Conservation (phyloP, 2,888 invertebrate genomes). For the Thera obeliscata region DNA sequence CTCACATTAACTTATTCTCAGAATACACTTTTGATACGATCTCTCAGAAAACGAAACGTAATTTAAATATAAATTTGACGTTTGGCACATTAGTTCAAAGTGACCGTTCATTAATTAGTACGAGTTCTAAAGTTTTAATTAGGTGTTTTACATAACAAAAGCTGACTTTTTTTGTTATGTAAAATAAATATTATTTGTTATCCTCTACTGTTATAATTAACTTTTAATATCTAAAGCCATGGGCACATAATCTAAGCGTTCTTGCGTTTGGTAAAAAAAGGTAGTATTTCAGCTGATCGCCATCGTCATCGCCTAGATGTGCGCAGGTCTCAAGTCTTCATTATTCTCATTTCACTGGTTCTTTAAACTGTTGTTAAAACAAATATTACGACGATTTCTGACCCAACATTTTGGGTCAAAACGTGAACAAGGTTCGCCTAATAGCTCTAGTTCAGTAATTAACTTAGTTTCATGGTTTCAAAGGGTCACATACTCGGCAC, state of each 20-base stretch:
- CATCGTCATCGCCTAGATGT: too few species aligned
- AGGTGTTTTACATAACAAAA: conserved; percentile 22
- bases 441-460: conserved; percentile 73
- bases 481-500: conserved; percentile 64
- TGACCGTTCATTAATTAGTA: conserved; percentile 26
- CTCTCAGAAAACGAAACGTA: conserved; percentile 36
- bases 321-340: too few species aligned
- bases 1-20: conserved; percentile 42
- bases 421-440: conserved; percentile 53
- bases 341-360: too few species aligned
- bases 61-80: conserved; percentile 34
- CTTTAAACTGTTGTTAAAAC: conserved; percentile 39
- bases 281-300: too few species aligned
- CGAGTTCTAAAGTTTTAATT: conserved; percentile 20
- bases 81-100: conserved; percentile 32
- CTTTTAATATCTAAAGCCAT: too few species aligned
- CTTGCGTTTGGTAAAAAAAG: too few species aligned
- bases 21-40: conserved; percentile 42
- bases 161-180: not conserved
- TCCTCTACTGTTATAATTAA: too few species aligned
- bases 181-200: not conserved
- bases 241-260: too few species aligned
- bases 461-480: conserved; percentile 66
- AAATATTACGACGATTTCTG: conserved; percentile 46
- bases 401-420: conserved; percentile 53